Base-by-base conservation (phyloP, 2,888 invertebrate genomes). In the Cataglyphis altisquamis region DNA sequence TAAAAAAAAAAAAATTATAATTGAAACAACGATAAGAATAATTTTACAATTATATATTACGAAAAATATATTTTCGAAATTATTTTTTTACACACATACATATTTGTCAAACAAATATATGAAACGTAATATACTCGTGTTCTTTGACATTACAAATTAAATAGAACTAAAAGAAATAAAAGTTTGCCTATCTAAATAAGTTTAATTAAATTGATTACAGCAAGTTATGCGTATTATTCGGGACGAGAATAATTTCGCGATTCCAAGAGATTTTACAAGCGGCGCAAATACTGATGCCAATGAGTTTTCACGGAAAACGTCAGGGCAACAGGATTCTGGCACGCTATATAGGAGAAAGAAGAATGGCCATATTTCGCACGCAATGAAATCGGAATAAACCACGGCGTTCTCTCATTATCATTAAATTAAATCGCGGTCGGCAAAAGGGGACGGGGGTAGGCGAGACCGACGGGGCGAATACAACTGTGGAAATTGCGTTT, bases 171-270 rank as follows among this genome's bases (percentile, higher is more conserved):
- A 82, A 66, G 57, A 55, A 57, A 77, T 45, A 82, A 66, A 74
- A 83, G n/a, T 63, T 70, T 77, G 15, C 48, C 21, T 62, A 21
- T 48, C 66, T 77, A 84, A 84, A 83, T 29, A 67, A 86, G 52
- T 88, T 88, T 88, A 86, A 88, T 88, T 86, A 86, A 88, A 88
- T 64, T 66, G 70, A 48, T 48, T 86, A 78, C 81, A 86, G 86
- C 75, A 84, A 82, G 85, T 88, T 86, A 85, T 72, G 67, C 77
- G 48, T 87, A 80, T 84, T 88, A 84, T 64, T 15, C n/a, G 62
- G 32, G 66, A 66, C 57, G 66, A 70, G 21, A 66, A 67, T 83
- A 78, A 83, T 64, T 55, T 57, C 15, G 63, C 25, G 21, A 48
- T 2, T 48, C 45, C 48, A 21, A 29, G 25, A 45, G 41, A 60